These are phyloP conservation scores for Nezara viridula DNA, from an alignment of 2,888 invertebrate genomes.

Conservation along the genomic window DNA sequence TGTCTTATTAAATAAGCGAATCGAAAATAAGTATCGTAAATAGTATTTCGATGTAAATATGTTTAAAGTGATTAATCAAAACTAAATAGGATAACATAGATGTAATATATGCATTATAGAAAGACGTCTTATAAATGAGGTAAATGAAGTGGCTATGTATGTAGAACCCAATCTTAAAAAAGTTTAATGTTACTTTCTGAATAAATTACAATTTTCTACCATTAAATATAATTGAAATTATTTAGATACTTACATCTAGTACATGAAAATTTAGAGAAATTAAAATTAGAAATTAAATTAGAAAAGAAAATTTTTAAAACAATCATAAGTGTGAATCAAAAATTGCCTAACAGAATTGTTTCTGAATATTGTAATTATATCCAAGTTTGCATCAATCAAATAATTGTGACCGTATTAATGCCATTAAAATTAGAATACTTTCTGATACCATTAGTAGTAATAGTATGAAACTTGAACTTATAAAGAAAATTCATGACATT, in stretches of 20 bases:
- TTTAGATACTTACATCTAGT: not conserved
- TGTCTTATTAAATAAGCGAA: constrained; percentile 58
- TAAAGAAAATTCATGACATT: constrained; percentile 35
- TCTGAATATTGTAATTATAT: not conserved
- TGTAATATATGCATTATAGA: constrained; percentile 54
- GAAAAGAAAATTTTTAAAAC: constrained; percentile 8
- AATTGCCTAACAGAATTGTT: not conserved
- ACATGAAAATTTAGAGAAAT: no score
- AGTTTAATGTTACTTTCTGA: not conserved
- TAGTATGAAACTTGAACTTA: constrained; percentile 36
- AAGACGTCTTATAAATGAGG: constrained; percentile 13
- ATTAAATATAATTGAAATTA: constrained; percentile 5
- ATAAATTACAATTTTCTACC: not conserved
- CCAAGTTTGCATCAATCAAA: not conserved
- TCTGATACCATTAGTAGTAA: constrained; percentile 55
- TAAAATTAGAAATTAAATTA: no score
- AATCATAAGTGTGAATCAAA: not conserved
- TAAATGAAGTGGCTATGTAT: constrained; percentile 24
- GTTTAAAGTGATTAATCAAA: constrained; percentile 66
- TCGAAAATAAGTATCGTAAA: constrained; percentile 59
- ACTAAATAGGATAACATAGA: constrained; percentile 63
- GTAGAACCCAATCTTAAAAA: not conserved
- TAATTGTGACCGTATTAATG: constrained; percentile 41
- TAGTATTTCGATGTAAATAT: constrained; percentile 65
- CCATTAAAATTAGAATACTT: constrained; percentile 44